Conservation (phyloP, 1,140 invertebrate species). For the Micrasema longulum region DNA sequence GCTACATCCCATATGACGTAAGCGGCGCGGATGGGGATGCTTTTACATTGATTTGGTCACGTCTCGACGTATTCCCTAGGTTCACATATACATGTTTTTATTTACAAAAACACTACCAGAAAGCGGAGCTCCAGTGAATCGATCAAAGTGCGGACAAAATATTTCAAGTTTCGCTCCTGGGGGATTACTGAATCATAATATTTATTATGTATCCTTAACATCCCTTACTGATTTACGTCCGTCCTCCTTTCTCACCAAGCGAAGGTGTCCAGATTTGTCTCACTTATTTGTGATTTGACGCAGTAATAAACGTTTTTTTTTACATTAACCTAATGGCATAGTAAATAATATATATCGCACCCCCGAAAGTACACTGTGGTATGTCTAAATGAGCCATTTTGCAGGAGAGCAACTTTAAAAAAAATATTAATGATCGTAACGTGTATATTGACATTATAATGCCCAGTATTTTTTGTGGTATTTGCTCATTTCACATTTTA, state of each 20-base stretch:
- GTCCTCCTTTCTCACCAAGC: no score
- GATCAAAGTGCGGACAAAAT: conserved; percentile 52
- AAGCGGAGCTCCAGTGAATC: conserved; percentile 37
- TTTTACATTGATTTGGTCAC: conserved; percentile 55
- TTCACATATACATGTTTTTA: conserved; percentile 52
- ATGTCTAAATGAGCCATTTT: no score
- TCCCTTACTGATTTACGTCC: conserved; percentile 28
- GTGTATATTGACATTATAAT: no score
- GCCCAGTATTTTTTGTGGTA: no score
- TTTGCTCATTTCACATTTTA: no score
- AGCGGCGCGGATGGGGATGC: conserved; percentile 34
- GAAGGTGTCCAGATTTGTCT: no score
- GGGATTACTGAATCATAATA: conserved; percentile 29
- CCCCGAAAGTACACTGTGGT: no score
- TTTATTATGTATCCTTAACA: conserved; percentile 12
- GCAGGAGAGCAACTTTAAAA: no score
- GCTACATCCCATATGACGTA: conserved; percentile 14
- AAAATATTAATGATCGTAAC: no score
- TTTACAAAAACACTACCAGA: conserved; percentile 39
- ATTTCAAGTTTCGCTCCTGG: conserved; percentile 35
- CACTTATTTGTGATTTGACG: no score
- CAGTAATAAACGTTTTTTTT: background rate
- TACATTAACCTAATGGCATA: no score
- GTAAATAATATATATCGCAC: no score
- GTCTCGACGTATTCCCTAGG: conserved; percentile 49